Evolutionary conservation across 1,140 invertebrate genomes (phyloP).

Genomic region (Solenopsis fugax): DNA sequence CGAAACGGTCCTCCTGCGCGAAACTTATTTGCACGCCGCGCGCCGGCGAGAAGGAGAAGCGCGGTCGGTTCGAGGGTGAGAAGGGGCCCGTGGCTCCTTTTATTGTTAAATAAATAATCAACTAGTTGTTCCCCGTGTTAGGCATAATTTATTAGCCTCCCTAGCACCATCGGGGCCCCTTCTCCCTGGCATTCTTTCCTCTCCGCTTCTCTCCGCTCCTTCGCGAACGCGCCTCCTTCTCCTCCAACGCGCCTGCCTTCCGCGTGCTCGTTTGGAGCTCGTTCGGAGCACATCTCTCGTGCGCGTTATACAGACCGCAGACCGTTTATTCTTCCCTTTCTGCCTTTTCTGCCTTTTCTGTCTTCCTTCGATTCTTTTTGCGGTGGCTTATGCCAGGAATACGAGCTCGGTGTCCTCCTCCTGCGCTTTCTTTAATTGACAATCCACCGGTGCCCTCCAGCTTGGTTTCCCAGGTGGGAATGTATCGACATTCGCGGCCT

Average conservation of each 20-base stretch:
- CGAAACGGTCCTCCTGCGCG: slow-evolving; percentile 28
- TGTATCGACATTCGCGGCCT: slow-evolving; percentile 72
- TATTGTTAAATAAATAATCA: slow-evolving; percentile 85
- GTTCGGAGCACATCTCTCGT: slow-evolving; percentile 9
- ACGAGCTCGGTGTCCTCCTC: slow-evolving; percentile 8
- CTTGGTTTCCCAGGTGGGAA: slow-evolving; percentile 80
- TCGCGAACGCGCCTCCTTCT: slow-evolving; percentile 11
- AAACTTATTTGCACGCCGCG: slow-evolving; percentile 51
- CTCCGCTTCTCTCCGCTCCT: slow-evolving; percentile 68
- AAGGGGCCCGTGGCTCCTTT: slow-evolving; percentile 73
- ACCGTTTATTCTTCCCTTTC: slow-evolving; percentile 50
- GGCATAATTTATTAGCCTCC: slow-evolving; percentile 82
- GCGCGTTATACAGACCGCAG: slow-evolving; percentile 20
- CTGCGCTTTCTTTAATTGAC: slow-evolving; percentile 82
- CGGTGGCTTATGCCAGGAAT: slow-evolving; percentile 78
- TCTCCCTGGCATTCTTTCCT: slow-evolving; percentile 74
- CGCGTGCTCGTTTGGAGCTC: slow-evolving; percentile 15
- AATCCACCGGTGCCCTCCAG: slow-evolving; percentile 71
- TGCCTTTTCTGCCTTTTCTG: slow-evolving; percentile 16
- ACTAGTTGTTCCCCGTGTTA: slow-evolving; percentile 78
- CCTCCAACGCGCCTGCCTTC: not conserved
- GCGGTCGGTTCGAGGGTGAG: not conserved
- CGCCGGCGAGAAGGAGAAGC: slow-evolving; percentile 13
- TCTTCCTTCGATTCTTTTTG: slow-evolving; percentile 39
- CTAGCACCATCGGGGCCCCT: slow-evolving; percentile 67